Evolutionary conservation across 2,113 vertebrate species (phyloP).

Genomic region (Trogon melanurus): DNA sequence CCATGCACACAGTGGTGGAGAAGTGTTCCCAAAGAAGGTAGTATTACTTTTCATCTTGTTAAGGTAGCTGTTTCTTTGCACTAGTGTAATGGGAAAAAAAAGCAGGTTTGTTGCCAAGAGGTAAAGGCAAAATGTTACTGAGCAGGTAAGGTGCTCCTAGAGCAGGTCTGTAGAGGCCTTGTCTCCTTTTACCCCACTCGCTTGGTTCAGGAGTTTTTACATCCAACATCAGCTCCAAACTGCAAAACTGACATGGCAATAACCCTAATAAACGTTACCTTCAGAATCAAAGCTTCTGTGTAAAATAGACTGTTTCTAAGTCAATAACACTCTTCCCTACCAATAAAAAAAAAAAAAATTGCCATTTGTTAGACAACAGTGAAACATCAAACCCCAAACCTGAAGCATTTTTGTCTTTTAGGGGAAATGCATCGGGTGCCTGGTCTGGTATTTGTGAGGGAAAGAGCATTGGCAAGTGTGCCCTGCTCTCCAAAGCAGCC

Average conservation of each 20-base stretch:
- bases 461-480: too few species aligned
- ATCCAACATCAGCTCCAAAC: neutral
- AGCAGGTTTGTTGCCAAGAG: neutral
- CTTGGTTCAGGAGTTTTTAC: neutral
- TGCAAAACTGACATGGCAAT: neutral
- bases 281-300: neutral
- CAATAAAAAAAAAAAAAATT: neutral
- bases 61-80: neutral
- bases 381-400: neutral
- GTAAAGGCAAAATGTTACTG: neutral
- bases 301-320: neutral
- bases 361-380: neutral
- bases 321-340: neutral
- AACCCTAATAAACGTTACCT: neutral
- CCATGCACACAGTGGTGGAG: neutral
- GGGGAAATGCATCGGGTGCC: accelerated
- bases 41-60: neutral
- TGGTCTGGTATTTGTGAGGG: neutral
- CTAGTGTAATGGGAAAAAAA: neutral
- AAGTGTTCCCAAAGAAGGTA: accelerated
- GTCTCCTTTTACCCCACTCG: neutral
- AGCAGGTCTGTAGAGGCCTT: neutral
- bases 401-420: neutral
- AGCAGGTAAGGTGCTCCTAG: neutral
- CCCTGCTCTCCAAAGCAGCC: neutral